Evolutionary conservation across 2,888 invertebrate genomes (phyloP).

Genomic region (Calameuta idolon): DNA sequence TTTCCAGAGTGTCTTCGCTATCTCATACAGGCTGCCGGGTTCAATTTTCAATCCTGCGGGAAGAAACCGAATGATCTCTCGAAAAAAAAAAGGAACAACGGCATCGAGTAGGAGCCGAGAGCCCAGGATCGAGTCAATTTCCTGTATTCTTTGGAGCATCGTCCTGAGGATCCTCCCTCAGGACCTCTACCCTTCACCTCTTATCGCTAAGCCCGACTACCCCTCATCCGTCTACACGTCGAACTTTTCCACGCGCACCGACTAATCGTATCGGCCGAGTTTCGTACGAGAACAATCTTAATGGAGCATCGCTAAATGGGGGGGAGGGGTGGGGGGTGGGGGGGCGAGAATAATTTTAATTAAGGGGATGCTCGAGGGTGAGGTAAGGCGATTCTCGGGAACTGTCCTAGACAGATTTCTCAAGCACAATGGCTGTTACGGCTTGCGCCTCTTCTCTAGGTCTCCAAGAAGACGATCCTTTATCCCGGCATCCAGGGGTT

Average conservation of each 20-base stretch:
- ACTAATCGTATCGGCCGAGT: neutral
- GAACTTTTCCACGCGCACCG: neutral
- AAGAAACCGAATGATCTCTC: neutral
- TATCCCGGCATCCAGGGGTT: neutral
- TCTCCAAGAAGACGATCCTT: neutral
- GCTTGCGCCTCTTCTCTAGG: neutral
- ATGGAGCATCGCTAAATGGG: neutral
- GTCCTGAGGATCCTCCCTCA: neutral
- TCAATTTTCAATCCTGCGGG: neutral
- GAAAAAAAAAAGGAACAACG: neutral
- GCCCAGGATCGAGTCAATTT: neutral
- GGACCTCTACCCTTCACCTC: neutral
- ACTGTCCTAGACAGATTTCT: neutral
- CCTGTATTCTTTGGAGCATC: neutral
- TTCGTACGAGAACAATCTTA: neutral
- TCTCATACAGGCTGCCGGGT: neutral
- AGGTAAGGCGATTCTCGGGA: neutral
- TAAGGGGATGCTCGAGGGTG: neutral
- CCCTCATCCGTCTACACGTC: neutral
- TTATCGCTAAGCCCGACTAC: neutral
- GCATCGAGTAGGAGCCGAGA: neutral
- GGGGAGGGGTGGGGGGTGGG: too few species aligned
- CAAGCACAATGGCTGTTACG: neutral
- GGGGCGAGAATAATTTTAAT: neutral
- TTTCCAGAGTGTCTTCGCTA: neutral